Evolutionary conservation across 1,140 invertebrate genomes (phyloP).

Genomic region (Drosophila dunni): DNA sequence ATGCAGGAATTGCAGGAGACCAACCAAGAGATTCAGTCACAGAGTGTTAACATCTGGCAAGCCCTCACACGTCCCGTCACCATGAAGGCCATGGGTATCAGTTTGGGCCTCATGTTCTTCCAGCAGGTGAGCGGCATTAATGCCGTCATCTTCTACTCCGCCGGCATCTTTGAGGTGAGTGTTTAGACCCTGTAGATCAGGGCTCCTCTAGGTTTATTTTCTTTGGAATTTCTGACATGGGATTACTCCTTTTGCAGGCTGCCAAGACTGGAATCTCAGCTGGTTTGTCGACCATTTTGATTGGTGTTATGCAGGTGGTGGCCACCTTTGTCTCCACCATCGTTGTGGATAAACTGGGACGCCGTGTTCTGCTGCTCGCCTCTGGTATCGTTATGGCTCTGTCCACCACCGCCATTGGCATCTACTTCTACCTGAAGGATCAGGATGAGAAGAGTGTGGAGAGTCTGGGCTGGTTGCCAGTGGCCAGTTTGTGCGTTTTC

Average conservation of each 20-base stretch:
- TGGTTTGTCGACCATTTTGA: constrained; percentile 88
- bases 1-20: constrained; percentile 87
- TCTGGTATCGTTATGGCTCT: constrained; percentile 88
- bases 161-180: constrained; percentile 88
- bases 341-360: constrained; percentile 91
- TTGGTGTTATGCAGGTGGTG: constrained; percentile 91
- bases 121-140: constrained; percentile 95
- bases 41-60: constrained; percentile 86
- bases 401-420: constrained; percentile 87
- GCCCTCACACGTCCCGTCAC: constrained; percentile 87
- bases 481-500: constrained; percentile 90
- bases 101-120: constrained; percentile 92
- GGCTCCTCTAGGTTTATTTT: no score
- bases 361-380: constrained; percentile 89
- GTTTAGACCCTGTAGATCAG: not conserved
- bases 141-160: constrained; percentile 93
- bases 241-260: constrained; percentile 55
- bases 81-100: constrained; percentile 89
- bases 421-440: constrained; percentile 88
- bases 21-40: constrained; percentile 86
- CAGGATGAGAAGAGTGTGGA: constrained; percentile 84
- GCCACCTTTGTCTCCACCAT: constrained; percentile 89
- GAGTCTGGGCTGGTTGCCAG: constrained; percentile 89
- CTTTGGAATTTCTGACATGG: not conserved
- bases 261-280: constrained; percentile 87